Evolutionary conservation across 2,797 vertebrate genomes (phyloP), one percentile per base, ranked within the genome.

Genomic region (Rhadinocentrus ornatus): DNA sequence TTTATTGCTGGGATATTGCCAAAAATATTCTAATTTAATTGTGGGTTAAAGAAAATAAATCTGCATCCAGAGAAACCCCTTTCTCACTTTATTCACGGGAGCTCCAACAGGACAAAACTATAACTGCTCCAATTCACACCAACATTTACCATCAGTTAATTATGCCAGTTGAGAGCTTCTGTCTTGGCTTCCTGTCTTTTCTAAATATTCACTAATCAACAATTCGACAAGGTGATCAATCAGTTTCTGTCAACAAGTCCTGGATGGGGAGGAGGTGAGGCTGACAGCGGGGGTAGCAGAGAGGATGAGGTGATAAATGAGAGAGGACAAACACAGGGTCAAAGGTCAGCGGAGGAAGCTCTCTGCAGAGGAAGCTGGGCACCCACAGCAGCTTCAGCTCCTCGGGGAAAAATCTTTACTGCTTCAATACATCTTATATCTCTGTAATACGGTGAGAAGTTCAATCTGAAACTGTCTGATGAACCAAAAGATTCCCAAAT

Each of bases 251-350:
- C 84, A 90, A 55, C 83, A 6, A 0, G 77, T 65, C 8, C 59
- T 60, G 60, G 77, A 67, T 0, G 44, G 85, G 22, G 59, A 44
- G 41, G 65, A 48, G 64, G 69, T 0, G 34, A 6, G 56, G 71
- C 67, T 29, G 77, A 54, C 66, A 37, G 69, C 24, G 75, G 59
- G 82, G 68, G 77, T 69, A 78, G 60, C 41, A 73, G 71, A 83
- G 85, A 82, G 69, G 89, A 85, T 84, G 88, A 91, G 83, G 80
- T 93, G 95, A 95, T 87, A 93, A 92, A 95, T 91, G 91, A 93
- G 91, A 86, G 90, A 85, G 89, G 93, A 93, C 95, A 96, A 93
- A 93, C 88, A 91, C 83, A 39, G 86, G 91, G 91, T 92, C 91
- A 84, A 77, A 91, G 91, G 89, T 93, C 92, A 92, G 84, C 86